These are phyloP conservation scores for Hormiphora californensis DNA, from an alignment of 37 sponge, comb jelly and placozoan genomes.

Conservation along the genomic window DNA sequence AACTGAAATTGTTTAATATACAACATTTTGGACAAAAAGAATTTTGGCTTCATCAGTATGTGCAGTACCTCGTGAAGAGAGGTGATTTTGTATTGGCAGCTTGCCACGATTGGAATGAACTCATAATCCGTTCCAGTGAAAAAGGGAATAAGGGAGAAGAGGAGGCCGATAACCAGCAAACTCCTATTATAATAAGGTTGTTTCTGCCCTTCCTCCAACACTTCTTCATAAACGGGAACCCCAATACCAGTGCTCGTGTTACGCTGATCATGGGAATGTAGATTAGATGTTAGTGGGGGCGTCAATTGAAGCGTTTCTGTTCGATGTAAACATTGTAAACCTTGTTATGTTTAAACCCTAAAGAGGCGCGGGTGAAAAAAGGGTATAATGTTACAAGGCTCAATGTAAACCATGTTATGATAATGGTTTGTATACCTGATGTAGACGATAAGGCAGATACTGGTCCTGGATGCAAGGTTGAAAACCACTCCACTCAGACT, in stretches of 20 bases:
- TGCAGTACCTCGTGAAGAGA: neutral
- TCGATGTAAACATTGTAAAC: too few species aligned
- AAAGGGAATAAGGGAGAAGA: neutral
- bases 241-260: neutral
- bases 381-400: too few species aligned
- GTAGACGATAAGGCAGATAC: neutral
- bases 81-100: neutral
- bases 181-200: neutral
- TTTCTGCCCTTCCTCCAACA: neutral
- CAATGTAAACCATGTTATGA: too few species aligned
- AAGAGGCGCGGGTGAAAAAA: too few species aligned
- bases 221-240: constrained; percentile 11
- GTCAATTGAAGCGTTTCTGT: too few species aligned
- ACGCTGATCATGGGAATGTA: too few species aligned
- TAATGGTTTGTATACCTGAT: neutral
- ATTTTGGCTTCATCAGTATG: neutral
- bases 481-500: neutral
- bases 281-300: too few species aligned
- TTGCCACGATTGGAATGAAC: neutral
- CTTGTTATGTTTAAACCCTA: neutral
- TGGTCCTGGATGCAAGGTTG: neutral
- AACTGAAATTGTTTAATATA: neutral
- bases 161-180: neutral
- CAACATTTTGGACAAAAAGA: too few species aligned
- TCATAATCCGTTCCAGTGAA: neutral